phyloP scores from a whole-genome alignment of 1,140 invertebrate genomes.

The Philaenus spumarius region DNA sequence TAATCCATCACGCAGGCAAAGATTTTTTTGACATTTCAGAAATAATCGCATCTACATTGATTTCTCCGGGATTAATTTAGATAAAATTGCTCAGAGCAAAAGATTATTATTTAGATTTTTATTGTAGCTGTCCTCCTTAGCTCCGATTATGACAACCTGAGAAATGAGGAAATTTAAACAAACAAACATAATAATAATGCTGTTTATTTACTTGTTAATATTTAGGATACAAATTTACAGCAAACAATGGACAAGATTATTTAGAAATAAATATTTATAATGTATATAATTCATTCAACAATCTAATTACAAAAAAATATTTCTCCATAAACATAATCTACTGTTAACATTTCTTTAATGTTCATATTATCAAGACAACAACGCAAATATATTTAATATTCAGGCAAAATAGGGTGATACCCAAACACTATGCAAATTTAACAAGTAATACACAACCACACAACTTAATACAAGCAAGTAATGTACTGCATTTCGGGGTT shows the following conservation, averaged over 20 bases:
- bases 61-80: too few species aligned
- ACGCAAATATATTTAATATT: conserved; percentile 13
- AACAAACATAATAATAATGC: conserved; percentile 9
- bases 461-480: neutral
- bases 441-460: neutral
- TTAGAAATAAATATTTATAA: neutral
- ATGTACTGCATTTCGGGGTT: neutral
- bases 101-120: too few species aligned
- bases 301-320: conserved; percentile 15
- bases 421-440: neutral
- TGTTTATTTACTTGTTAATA: conserved; percentile 12
- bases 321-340: conserved; percentile 3
- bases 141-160: too few species aligned
- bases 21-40: too few species aligned
- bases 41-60: too few species aligned
- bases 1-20: too few species aligned
- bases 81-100: too few species aligned
- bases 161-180: too few species aligned
- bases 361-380: conserved; percentile 11
- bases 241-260: conserved; percentile 12
- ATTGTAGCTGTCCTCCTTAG: too few species aligned
- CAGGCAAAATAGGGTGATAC: neutral
- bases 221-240: conserved; percentile 16
- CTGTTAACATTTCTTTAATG: conserved; percentile 1
- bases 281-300: conserved; percentile 11